Base-by-base conservation (phyloP, 2,797 vertebrate species). In the Rhynchotus rufescens region DNA sequence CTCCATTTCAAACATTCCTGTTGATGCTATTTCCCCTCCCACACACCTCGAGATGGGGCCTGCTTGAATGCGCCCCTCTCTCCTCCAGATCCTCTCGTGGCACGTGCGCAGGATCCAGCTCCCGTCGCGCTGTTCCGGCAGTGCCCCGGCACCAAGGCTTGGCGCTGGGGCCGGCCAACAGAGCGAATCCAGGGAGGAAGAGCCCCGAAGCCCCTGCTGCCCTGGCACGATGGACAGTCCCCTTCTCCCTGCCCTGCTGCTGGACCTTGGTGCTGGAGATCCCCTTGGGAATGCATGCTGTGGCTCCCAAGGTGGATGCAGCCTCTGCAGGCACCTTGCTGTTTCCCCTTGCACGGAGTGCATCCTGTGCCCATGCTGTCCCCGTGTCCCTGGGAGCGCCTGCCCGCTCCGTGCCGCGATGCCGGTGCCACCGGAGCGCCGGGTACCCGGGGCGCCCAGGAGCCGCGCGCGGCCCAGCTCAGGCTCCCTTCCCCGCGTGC, bases 21-120 rank as follows among this genome's bases (percentile, higher is more conserved):
- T 64, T 89, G 38, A 71, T 93, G 92, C 82, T 95, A 84, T 94
- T 95, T 96, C 91, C 79, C 89, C 94, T 95, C 94, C 95, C 93
- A 95, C 93, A 86, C 93, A 93, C 93, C 94, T 92, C 84, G 23
- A 75, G 15, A 80, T 11, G 85, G 59, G 73, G 91, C 80, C 87
- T 79, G 82, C 30, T 34, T 4, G 12, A 72, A 45, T 49, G 62
- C 90, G 78, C 82, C 57, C 26, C 67, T 54, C 80, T 83, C 86
- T 86, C 52, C 49, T 54, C 67, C 11, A 13, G 15, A 45, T 36
- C 71, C 42, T 19, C 0, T 8, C 7, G 5, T 71, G 90, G 21
- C 15, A 3, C 30, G 1, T 2, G 5, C 0, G 1, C 0, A 19
- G 38, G 54, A 30, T 77, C 10, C 0, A 1, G 32, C 80, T 19